These are phyloP conservation scores for Chaetorhynchus papuensis DNA, from an alignment of 2,113 vertebrate species.

Conservation along the genomic window DNA sequence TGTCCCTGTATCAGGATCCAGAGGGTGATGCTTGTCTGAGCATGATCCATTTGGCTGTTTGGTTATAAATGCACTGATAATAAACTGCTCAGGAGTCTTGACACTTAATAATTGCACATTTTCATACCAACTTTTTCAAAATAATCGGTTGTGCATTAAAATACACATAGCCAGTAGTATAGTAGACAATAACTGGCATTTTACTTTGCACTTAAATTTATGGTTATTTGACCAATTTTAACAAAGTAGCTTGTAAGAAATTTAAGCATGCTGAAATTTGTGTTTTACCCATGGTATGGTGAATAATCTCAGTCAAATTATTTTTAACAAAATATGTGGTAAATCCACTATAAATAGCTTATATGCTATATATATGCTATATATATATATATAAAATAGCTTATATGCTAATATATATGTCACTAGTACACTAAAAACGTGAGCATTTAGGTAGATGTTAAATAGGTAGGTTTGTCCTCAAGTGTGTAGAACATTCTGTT, in stretches of 20 bases:
- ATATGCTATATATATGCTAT: too few species aligned
- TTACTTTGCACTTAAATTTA: neutral
- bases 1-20: fast-evolving
- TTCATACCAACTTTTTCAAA: neutral
- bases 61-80: neutral
- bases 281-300: neutral
- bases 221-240: neutral
- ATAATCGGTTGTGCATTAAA: neutral
- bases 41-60: fast-evolving
- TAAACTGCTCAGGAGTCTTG: neutral
- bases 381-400: too few species aligned
- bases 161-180: neutral
- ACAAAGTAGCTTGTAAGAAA: neutral
- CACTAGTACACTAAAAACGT: neutral
- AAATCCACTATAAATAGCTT: neutral
- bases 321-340: neutral
- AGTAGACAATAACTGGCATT: neutral
- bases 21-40: neutral
- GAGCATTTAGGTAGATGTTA: neutral
- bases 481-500: neutral
- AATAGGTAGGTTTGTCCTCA: neutral
- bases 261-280: neutral
- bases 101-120: neutral
- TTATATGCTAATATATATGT: too few species aligned
- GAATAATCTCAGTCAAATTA: neutral